Conservation (phyloP, 2,797 vertebrate species). For the Leptoclinus maculatus region DNA sequence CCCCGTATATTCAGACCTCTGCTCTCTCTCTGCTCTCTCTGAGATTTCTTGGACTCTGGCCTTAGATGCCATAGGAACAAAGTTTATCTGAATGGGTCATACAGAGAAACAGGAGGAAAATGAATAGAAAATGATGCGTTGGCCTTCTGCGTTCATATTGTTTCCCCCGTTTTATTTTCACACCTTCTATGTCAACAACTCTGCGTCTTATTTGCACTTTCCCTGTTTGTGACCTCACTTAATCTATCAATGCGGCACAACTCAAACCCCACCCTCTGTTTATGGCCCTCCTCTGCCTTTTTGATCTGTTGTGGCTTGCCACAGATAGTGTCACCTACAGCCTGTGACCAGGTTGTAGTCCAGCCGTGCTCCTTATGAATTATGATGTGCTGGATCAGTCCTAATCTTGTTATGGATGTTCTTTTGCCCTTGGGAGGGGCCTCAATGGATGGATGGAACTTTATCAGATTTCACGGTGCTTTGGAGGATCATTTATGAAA, state of each 20-base stretch:
- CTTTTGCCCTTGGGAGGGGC: conserved; percentile 82
- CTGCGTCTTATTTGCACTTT: conserved; percentile 2
- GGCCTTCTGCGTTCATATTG: conserved; percentile 1
- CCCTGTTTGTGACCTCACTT: conserved; percentile 9
- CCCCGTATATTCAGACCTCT: conserved; percentile 60
- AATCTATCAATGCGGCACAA: conserved; percentile 12
- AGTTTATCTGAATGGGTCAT: conserved; percentile 43
- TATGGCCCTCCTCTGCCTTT: conserved; percentile 18
- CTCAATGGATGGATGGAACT: conserved; percentile 72
- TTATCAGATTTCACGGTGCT: conserved; percentile 84
- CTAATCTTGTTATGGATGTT: conserved; percentile 86
- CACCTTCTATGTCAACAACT: neutral
- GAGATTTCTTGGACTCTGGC: conserved; percentile 57
- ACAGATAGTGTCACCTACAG: conserved; percentile 76
- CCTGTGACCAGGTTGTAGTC: conserved; percentile 72
- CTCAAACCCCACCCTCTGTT: conserved; percentile 17
- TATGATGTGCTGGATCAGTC: conserved; percentile 80
- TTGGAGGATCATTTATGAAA: conserved; percentile 78
- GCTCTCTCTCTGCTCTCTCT: conserved; percentile 51
- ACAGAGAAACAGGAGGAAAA: conserved; percentile 21
- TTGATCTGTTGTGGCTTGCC: conserved; percentile 33
- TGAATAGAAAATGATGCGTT: conserved; percentile 15
- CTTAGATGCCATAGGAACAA: conserved; percentile 66
- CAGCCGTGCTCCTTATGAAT: conserved; percentile 76
- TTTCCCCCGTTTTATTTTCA: conserved; percentile 10